phyloP scores from a whole-genome alignment of 2,888 invertebrate species.

The Eupeodes latifasciatus region DNA sequence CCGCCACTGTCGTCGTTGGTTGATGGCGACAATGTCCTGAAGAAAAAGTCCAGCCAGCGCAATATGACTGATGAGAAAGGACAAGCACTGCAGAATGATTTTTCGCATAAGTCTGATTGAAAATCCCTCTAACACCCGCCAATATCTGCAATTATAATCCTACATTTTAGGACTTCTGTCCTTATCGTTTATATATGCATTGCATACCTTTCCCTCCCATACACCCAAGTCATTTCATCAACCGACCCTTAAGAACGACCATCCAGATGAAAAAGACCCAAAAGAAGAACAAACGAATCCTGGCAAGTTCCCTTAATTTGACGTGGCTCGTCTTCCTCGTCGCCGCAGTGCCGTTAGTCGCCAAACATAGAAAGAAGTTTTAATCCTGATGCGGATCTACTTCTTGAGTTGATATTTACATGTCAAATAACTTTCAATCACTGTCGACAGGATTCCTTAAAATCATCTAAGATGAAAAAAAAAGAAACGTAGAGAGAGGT shows the following conservation, averaged over 20 bases:
- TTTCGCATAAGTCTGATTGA: conserved; percentile 56
- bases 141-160: conserved; percentile 75
- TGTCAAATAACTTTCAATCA: conserved; percentile 77
- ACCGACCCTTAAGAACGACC: not conserved
- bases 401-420: conserved; percentile 75
- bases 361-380: conserved; percentile 51
- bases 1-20: not conserved
- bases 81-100: conserved; percentile 16
- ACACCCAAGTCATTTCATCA: not conserved
- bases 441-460: conserved; percentile 75
- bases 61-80: conserved; percentile 61
- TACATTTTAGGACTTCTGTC: conserved; percentile 45
- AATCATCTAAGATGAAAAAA: not conserved
- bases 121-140: conserved; percentile 57
- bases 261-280: not conserved
- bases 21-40: not conserved
- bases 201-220: too few relatives aligned
- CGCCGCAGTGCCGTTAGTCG: not conserved
- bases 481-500: conserved; percentile 3
- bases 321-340: conserved; percentile 6
- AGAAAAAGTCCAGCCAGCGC: conserved; percentile 23
- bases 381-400: conserved; percentile 61
- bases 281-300: conserved; percentile 26
- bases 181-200: too few relatives aligned
- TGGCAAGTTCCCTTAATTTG: conserved; percentile 73